These are phyloP conservation scores for Anodontia alba DNA, from an alignment of 2,888 invertebrate genomes.

Conservation along the genomic window DNA sequence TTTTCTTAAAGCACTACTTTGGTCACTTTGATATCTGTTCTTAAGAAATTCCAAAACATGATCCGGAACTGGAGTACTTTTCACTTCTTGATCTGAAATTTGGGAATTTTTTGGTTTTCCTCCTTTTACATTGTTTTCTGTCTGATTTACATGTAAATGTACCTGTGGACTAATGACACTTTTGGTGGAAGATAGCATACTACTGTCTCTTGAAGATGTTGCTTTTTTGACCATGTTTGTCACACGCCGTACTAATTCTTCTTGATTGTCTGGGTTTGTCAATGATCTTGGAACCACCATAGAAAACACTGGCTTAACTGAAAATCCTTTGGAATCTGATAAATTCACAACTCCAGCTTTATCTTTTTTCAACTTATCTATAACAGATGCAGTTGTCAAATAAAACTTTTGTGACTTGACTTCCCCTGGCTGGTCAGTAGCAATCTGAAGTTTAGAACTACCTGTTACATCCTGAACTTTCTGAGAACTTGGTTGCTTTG, in stretches of 20 bases:
- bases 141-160: neutral
- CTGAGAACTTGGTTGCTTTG: neutral
- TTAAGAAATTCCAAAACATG: slow-evolving; percentile 18
- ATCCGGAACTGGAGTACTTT: slow-evolving; percentile 3
- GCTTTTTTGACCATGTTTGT: slow-evolving; percentile 46
- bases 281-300: slow-evolving; percentile 54
- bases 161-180: neutral
- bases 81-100: neutral
- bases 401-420: slow-evolving; percentile 27
- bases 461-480: neutral
- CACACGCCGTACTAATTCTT: slow-evolving; percentile 44
- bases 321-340: slow-evolving; percentile 26
- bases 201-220: neutral
- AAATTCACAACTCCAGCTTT: slow-evolving; percentile 27
- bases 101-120: neutral
- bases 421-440: neutral
- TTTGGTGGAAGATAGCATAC: neutral
- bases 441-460: neutral
- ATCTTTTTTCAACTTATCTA: slow-evolving; percentile 28
- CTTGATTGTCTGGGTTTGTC: slow-evolving; percentile 39
- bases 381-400: slow-evolving; percentile 31
- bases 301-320: slow-evolving; percentile 52
- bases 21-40: neutral
- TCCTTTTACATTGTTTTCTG: too few relatives aligned
- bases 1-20: neutral